phyloP scores from a whole-genome alignment of 2,113 vertebrate genomes.

The Sinocyclocheilus anophthalmus region DNA sequence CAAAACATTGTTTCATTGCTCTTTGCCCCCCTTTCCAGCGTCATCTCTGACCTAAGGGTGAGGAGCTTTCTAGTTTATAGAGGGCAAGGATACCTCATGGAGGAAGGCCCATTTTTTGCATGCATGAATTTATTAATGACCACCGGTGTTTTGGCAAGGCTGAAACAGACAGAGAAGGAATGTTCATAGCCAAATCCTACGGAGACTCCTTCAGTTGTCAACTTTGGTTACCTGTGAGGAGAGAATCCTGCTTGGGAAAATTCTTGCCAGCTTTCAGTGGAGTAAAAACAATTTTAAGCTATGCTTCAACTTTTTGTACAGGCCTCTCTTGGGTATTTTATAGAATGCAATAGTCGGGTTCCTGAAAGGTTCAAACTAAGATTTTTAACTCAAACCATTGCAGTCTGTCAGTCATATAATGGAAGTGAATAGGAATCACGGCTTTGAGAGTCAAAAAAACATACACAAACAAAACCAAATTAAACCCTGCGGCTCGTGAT shows the following conservation, averaged over 20 bases:
- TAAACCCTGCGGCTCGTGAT: no score
- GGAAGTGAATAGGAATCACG: no score
- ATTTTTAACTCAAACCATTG: no score
- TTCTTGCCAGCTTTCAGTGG: background rate
- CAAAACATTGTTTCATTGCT: constrained; percentile 58
- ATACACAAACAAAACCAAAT: no score
- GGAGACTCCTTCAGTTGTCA: background rate
- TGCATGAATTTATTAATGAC: constrained; percentile 49
- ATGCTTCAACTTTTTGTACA: background rate
- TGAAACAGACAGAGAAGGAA: constrained; percentile 19
- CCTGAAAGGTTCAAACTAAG: no score
- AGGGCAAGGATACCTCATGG: constrained; percentile 36
- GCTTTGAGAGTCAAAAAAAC: no score
- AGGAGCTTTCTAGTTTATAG: constrained; percentile 40
- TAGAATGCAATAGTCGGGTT: background rate
- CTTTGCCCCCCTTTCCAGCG: constrained; percentile 5
- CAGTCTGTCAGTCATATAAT: no score
- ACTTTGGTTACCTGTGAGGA: background rate
- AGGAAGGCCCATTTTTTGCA: constrained; percentile 11
- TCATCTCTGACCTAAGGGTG: constrained; percentile 26
- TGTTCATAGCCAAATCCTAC: background rate
- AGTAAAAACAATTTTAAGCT: background rate
- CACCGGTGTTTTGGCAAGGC: constrained; percentile 25
- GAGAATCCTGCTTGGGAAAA: background rate
- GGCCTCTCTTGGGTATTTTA: background rate